phyloP scores from a whole-genome alignment of 2,888 invertebrate genomes.

The Cryptus viduatorius region DNA sequence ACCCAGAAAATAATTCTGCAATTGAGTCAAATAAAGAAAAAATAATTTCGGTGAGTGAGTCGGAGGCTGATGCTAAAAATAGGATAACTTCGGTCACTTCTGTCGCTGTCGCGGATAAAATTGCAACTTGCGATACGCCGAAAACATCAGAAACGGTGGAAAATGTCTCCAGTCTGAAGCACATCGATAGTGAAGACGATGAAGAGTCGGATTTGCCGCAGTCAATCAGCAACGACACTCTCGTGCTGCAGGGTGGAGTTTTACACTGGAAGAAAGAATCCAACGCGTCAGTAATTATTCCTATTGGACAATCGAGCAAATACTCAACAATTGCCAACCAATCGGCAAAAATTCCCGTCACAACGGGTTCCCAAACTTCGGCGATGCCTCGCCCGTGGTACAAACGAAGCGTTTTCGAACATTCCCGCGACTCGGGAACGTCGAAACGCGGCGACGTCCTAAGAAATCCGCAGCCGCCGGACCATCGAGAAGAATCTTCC shows the following conservation, averaged over 20 bases:
- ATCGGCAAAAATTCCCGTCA: slow-evolving; percentile 52
- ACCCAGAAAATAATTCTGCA: background rate
- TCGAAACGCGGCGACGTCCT: slow-evolving; percentile 75
- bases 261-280: slow-evolving; percentile 77
- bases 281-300: background rate
- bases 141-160: background rate
- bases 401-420: slow-evolving; percentile 86
- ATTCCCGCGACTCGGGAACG: slow-evolving; percentile 75
- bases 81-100: background rate
- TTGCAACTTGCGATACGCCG: background rate
- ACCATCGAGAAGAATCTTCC: slow-evolving; percentile 15
- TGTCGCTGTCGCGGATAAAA: background rate
- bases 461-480: slow-evolving; percentile 68
- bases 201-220: slow-evolving; percentile 53
- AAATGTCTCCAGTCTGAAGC: background rate
- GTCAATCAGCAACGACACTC: slow-evolving; percentile 81
- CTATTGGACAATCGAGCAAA: background rate
- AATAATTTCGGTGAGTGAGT: background rate
- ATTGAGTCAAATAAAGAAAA: background rate
- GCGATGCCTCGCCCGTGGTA: slow-evolving; percentile 88
- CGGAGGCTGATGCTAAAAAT: background rate
- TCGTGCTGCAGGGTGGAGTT: slow-evolving; percentile 80
- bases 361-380: slow-evolving; percentile 70
- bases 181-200: slow-evolving; percentile 35
- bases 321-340: slow-evolving; percentile 43